phyloP scores from a whole-genome alignment of 2,888 invertebrate species.

The Pristionchus entomophagus region DNA sequence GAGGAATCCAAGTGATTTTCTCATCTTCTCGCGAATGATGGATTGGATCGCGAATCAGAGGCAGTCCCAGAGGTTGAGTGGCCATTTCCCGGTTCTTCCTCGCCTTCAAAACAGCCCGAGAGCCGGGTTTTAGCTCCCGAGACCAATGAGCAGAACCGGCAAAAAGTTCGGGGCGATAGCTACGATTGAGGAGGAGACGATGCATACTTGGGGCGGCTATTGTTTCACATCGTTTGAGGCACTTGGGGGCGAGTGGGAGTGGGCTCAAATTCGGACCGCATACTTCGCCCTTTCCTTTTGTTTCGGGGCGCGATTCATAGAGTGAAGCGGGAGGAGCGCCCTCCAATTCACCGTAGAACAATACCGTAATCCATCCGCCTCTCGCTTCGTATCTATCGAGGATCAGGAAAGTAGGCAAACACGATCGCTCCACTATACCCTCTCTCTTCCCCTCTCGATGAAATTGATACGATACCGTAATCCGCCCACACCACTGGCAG shows the following conservation, averaged over 20 bases:
- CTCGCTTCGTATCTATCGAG: not conserved
- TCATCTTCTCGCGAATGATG: constrained; percentile 39
- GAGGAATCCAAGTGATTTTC: constrained; percentile 33
- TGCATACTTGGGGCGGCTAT: constrained; percentile 10
- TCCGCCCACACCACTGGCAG: not conserved
- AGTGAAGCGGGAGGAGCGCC: not conserved
- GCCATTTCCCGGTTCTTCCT: constrained; percentile 18
- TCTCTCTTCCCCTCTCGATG: not conserved
- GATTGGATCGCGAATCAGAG: constrained; percentile 15
- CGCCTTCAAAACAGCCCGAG: not conserved
- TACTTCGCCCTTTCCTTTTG: constrained; percentile 16
- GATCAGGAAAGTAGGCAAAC: constrained; percentile 10
- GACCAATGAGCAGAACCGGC: not conserved
- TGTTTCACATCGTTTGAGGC: constrained; percentile 3
- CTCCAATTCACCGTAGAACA: constrained; percentile 28
- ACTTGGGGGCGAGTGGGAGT: not conserved
- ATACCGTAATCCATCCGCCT: constrained; percentile 43
- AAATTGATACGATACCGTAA: constrained; percentile 41
- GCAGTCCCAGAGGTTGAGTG: not conserved
- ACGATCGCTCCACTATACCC: not conserved
- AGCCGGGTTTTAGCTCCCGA: not conserved
- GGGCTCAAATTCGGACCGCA: not conserved
- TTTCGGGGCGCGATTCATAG: constrained; percentile 1
- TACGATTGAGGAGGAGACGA: not conserved
- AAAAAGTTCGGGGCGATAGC: not conserved